phyloP scores from a whole-genome alignment of 2,797 vertebrate species.

The Anniella stebbinsi region DNA sequence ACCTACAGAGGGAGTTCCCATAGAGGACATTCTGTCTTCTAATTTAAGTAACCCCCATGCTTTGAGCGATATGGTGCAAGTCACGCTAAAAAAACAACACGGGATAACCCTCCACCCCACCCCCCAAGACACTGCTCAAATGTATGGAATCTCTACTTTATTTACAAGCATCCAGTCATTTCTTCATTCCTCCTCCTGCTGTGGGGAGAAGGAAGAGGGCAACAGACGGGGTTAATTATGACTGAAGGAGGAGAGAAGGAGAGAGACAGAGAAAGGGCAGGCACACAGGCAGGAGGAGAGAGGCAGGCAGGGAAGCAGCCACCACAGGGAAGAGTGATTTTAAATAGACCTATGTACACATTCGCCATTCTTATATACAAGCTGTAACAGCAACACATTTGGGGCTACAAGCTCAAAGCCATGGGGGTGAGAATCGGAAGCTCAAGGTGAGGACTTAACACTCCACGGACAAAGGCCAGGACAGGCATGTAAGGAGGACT shows the following conservation, averaged over 20 bases:
- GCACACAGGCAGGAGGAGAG: not conserved
- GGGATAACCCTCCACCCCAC: not conserved
- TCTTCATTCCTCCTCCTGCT: slow-evolving; percentile 23
- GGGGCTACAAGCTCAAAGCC: not conserved
- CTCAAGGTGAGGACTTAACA: too few relatives aligned
- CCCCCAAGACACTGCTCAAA: not conserved
- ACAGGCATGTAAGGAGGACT: not conserved
- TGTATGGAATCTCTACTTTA: slow-evolving; percentile 24
- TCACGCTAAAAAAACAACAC: not conserved
- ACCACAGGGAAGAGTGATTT: slow-evolving; percentile 1
- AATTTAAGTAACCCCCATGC: not conserved
- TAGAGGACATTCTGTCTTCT: not conserved
- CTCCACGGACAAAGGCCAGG: not conserved
- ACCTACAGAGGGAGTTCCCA: too few relatives aligned
- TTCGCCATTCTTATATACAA: slow-evolving; percentile 38
- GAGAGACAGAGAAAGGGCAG: not conserved
- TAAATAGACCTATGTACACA: slow-evolving; percentile 42
- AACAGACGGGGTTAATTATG: not conserved
- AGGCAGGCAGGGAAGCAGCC: not conserved
- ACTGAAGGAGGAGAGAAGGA: not conserved
- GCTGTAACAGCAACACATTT: not conserved
- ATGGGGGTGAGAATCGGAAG: not conserved
- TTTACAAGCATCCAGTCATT: slow-evolving; percentile 33
- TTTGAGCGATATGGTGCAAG: rapidly evolving
- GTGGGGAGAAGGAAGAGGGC: not conserved